Conservation (phyloP, 2,797 vertebrate species). For the Myotis planiceps region DNA sequence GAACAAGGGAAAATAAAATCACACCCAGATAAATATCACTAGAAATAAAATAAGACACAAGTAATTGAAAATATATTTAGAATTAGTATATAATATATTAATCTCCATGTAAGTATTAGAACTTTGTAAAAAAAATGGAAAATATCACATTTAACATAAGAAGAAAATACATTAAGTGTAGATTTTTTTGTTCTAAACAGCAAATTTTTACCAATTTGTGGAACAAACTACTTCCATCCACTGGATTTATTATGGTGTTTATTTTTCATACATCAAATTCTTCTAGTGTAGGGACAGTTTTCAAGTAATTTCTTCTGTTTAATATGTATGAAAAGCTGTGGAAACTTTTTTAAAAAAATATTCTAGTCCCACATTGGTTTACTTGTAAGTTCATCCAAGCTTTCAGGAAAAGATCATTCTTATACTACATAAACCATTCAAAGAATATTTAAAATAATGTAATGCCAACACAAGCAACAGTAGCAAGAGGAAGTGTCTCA, state of each 20-base stretch:
- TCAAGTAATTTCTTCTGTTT: background rate
- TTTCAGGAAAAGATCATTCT: background rate
- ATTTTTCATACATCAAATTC: background rate
- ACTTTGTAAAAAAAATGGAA: background rate
- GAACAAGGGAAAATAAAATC: background rate
- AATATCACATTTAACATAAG: background rate
- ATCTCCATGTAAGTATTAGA: background rate
- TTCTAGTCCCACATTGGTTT: background rate
- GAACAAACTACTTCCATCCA: background rate
- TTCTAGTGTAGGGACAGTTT: background rate
- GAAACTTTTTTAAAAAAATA: background rate
- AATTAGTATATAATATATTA: background rate
- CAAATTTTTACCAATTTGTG: background rate
- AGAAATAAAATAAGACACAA: background rate
- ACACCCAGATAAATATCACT: background rate
- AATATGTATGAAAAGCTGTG: background rate
- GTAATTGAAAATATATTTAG: background rate
- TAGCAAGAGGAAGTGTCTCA: background rate
- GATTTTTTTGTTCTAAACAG: background rate
- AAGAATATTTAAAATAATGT: background rate
- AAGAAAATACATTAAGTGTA: background rate
- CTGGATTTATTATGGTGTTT: background rate
- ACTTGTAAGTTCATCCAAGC: background rate
- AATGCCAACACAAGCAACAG: background rate
- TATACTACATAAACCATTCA: background rate